These are phyloP conservation scores for Hedychridium roseum DNA, from an alignment of 2,888 invertebrate species.

Conservation along the genomic window DNA sequence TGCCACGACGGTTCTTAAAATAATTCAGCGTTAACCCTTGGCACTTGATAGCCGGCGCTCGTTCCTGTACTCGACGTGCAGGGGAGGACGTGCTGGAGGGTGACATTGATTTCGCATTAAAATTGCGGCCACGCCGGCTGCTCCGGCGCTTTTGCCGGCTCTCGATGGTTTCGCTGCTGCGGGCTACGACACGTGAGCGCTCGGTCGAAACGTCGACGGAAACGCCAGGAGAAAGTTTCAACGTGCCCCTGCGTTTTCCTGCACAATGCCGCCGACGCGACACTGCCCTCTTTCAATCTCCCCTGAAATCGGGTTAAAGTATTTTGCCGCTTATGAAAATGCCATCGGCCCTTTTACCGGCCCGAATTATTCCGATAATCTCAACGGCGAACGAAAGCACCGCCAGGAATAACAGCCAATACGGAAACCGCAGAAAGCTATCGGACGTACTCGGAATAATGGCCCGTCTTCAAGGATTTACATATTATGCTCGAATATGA, in stretches of 20 bases:
- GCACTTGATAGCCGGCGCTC: constrained; percentile 4
- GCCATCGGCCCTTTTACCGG: neutral
- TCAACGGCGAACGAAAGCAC: too few relatives aligned
- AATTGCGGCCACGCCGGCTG: constrained; percentile 17
- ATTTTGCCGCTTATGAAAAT: neutral
- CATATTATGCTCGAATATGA: too few relatives aligned
- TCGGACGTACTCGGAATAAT: too few relatives aligned
- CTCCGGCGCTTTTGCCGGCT: neutral
- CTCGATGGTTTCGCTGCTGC: neutral
- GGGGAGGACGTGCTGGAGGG: constrained; percentile 18
- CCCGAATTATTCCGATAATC: too few relatives aligned
- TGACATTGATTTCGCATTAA: constrained; percentile 39
- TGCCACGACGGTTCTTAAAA: constrained; percentile 4
- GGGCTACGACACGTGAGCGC: neutral
- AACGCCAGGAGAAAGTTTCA: constrained; percentile 1
- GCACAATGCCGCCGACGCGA: neutral
- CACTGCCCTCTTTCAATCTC: neutral
- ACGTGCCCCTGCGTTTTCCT: neutral
- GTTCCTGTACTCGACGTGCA: neutral
- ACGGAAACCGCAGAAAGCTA: too few relatives aligned
- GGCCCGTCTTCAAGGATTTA: too few relatives aligned
- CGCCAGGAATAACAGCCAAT: too few relatives aligned
- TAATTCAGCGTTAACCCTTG: constrained; percentile 11
- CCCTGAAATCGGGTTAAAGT: neutral
- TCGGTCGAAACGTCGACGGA: constrained; percentile 1